phyloP scores from a whole-genome alignment of 2,797 vertebrate genomes.

The Heliangelus exortis region DNA sequence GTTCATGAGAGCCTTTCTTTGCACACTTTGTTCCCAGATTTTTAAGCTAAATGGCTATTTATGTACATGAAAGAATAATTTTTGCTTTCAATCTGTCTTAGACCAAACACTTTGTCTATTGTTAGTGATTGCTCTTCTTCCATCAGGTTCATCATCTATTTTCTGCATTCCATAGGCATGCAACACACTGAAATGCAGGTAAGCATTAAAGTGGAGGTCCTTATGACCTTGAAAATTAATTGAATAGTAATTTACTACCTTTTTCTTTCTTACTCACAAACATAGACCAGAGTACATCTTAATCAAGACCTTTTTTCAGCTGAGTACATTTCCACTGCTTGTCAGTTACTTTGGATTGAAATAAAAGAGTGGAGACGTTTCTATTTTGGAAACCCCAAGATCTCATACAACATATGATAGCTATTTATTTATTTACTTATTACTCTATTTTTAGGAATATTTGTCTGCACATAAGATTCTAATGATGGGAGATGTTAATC shows the following conservation, averaged over 20 bases:
- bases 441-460: background rate
- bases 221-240: background rate
- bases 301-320: background rate
- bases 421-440: background rate
- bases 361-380: background rate
- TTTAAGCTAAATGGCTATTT: background rate
- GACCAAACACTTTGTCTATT: background rate
- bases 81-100: background rate
- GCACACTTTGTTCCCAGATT: background rate
- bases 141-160: background rate
- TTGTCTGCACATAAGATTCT: background rate
- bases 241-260: background rate
- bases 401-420: background rate
- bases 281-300: fast-evolving
- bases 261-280: background rate
- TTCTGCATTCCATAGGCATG: background rate
- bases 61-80: background rate
- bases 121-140: background rate
- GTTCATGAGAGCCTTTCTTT: background rate
- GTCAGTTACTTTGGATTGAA: background rate
- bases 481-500: background rate
- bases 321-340: background rate
- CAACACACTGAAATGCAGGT: background rate
- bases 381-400: background rate
- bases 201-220: background rate